These are phyloP conservation scores for Gastrophysa polygoni DNA, from an alignment of 2,888 invertebrate species.

Conservation along the genomic window DNA sequence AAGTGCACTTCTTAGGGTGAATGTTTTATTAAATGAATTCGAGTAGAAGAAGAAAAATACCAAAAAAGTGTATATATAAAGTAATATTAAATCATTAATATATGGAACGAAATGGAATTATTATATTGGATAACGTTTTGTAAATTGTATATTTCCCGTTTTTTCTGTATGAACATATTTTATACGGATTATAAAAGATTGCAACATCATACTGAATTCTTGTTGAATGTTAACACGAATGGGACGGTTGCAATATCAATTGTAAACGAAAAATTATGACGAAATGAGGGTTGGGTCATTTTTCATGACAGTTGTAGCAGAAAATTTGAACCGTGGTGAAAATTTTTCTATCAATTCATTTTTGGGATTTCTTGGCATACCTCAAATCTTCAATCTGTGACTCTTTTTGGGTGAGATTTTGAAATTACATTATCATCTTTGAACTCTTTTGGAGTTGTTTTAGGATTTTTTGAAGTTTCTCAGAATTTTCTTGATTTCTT, in stretches of 20 bases:
- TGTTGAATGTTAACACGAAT: slow-evolving; percentile 28
- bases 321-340: too few relatives aligned
- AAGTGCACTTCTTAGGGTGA: slow-evolving; percentile 49
- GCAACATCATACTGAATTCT: slow-evolving; percentile 24
- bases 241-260: slow-evolving; percentile 34
- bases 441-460: too few relatives aligned
- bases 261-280: slow-evolving; percentile 5
- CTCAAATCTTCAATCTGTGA: too few relatives aligned
- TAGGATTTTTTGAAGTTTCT: too few relatives aligned
- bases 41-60: slow-evolving; percentile 40
- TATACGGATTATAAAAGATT: slow-evolving; percentile 26
- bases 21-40: slow-evolving; percentile 22
- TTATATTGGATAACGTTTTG: slow-evolving; percentile 38
- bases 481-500: too few relatives aligned
- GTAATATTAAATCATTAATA: slow-evolving; percentile 25
- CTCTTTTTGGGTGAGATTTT: too few relatives aligned
- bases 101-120: slow-evolving; percentile 34
- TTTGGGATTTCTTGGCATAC: too few relatives aligned
- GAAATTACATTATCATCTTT: too few relatives aligned
- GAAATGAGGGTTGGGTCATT: not conserved
- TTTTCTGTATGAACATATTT: slow-evolving; percentile 30
- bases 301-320: not conserved
- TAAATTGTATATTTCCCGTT: slow-evolving; percentile 39
- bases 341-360: too few relatives aligned
- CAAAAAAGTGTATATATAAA: slow-evolving; percentile 44